phyloP scores from a whole-genome alignment of 2,888 invertebrate genomes.

The Morpho achilles region DNA sequence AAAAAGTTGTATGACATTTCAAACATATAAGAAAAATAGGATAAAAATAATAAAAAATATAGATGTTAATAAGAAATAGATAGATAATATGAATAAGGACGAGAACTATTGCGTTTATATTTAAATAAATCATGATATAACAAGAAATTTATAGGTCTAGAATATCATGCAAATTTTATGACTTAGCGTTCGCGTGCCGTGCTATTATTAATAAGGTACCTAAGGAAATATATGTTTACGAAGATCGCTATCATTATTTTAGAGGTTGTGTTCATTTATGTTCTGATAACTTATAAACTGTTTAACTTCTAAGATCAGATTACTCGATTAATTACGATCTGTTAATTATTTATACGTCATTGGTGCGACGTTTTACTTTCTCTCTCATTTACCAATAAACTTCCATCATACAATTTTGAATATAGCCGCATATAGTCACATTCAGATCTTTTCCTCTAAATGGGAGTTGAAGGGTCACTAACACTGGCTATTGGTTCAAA shows the following conservation, averaged over 20 bases:
- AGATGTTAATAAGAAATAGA: not conserved
- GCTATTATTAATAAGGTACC: constrained; percentile 53
- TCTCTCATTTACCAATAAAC: too few species aligned
- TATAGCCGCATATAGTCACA: too few species aligned
- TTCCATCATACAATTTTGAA: too few species aligned
- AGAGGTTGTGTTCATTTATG: constrained; percentile 14
- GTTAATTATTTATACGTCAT: too few species aligned
- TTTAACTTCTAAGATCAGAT: not conserved
- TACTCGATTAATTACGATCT: too few species aligned
- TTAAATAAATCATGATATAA: constrained; percentile 31
- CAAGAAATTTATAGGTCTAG: constrained; percentile 32
- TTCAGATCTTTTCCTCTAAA: too few species aligned
- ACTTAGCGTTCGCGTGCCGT: constrained; percentile 49
- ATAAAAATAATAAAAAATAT: too few species aligned
- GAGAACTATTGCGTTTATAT: constrained; percentile 19
- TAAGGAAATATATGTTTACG: constrained; percentile 32
- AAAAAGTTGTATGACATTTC: too few species aligned
- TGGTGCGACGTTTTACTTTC: too few species aligned
- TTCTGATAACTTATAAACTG: constrained; percentile 3
- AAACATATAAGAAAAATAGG: too few species aligned
- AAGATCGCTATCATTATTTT: constrained; percentile 24
- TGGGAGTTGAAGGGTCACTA: too few species aligned
- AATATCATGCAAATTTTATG: constrained; percentile 36
- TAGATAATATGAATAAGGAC: constrained; percentile 11
- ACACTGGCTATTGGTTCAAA: too few species aligned